Percentiles rank a stretch among this genome's conserved stretches.
These are phyloP conservation scores for Drosophila mayaguana DNA, from an alignment of 2,888 invertebrate genomes.

Conservation along the genomic window DNA sequence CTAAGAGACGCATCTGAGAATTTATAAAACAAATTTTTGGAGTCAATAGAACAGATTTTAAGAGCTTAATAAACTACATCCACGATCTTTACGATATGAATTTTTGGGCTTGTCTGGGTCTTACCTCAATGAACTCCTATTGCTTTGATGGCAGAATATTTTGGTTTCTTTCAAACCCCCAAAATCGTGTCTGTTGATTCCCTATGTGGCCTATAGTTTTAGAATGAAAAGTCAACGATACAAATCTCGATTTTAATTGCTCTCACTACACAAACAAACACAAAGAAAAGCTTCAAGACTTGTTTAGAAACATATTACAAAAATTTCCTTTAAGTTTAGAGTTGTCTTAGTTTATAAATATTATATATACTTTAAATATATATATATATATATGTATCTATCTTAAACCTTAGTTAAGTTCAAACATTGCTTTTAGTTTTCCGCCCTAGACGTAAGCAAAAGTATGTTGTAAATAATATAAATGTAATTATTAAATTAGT, in stretches of 20 bases:
- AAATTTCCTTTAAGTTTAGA: constrained; percentile 35
- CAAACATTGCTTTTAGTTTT: constrained; percentile 43
- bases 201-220: constrained; percentile 5
- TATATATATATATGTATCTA: constrained; percentile 14
- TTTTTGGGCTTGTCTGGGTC: constrained; percentile 35
- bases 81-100: constrained; percentile 24
- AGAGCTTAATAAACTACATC: constrained; percentile 53
- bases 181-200: neutral
- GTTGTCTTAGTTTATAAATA: constrained; percentile 51
- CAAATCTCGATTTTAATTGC: constrained; percentile 8
- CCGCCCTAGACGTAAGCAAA: constrained; percentile 30
- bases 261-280: constrained; percentile 7
- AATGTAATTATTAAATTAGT: constrained; percentile 36
- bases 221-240: constrained; percentile 42
- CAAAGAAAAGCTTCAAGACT: constrained; percentile 42
- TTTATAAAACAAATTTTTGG: constrained; percentile 6
- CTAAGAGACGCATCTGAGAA: neutral
- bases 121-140: neutral
- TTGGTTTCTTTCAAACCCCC: neutral
- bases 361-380: constrained; percentile 10
- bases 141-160: neutral
- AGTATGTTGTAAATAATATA: constrained; percentile 54
- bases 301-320: constrained; percentile 25
- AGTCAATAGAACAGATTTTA: constrained; percentile 21
- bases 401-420: constrained; percentile 27